Base-by-base conservation (phyloP, 2,888 invertebrate species). In the Octodonta nipae region DNA sequence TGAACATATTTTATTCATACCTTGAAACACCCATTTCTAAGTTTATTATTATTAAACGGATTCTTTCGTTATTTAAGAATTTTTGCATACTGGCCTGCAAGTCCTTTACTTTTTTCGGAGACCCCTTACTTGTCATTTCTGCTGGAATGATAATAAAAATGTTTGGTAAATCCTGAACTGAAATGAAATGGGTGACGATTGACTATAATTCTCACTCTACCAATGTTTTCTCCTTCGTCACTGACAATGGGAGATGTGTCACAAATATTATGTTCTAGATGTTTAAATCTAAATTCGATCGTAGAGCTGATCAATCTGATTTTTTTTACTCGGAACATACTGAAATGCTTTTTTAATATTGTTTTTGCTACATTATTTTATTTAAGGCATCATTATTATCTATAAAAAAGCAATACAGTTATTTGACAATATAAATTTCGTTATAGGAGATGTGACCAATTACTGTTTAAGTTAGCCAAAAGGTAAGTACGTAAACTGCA, bases 21-120 rank as follows among this genome's bases (percentile, higher is more conserved):
- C 33, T 40, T 42, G 24, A 44, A 24, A 40, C 44, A 44, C 10
- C 40, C 16, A 25, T 41, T 36, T 20, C 39, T 35, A 15, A 41
- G 39, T 26, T 34, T 33, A 30, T 30, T 30, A 13, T 30, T 14
- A 7, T 22, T 30, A 13, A 20, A 30, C 4, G 12, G 7, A 8
- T 30, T 16, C 11, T 10, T 16, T 7, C 30, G 10, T 36, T 37
- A 22, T 16, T 36, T 33, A 39, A 33, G 28, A 43, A 39, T 20
- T 41, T 11, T 26, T 41, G 33, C 15, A 37, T 37, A 25, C 35
- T 39, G 15, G 29, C 24, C 26, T 34, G 13, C 14, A 43, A 32
- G 28, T 38, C 35, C 13, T 35, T 28, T 30, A 31, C 34, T 36
- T 40, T 38, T 15, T 30, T 30, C 5, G 36, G 37, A 28, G 37